Percentiles rank a stretch among this genome's conserved stretches.
phyloP scores from a whole-genome alignment of 2,113 vertebrate species.

The Serilophus lunatus region DNA sequence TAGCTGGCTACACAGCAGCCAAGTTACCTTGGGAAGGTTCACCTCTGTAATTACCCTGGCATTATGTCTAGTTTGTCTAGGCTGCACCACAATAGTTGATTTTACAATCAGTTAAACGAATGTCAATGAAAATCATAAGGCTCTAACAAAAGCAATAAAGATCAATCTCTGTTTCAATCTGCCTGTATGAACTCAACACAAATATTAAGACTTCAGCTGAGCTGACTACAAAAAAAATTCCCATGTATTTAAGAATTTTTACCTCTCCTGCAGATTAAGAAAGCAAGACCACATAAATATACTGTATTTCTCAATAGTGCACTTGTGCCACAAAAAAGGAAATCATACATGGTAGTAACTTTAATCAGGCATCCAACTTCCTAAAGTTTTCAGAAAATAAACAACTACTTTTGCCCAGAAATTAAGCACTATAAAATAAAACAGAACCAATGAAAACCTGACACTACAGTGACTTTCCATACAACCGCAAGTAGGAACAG shows the following conservation, averaged over 20 bases:
- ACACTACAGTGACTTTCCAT: background rate
- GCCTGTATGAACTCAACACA: background rate
- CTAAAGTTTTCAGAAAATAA: background rate
- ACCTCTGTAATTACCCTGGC: background rate
- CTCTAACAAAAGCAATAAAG: background rate
- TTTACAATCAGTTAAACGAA: background rate
- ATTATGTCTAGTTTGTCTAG: background rate
- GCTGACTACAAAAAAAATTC: background rate
- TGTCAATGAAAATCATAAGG: background rate
- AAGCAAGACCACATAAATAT: background rate
- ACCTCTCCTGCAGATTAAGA: background rate
- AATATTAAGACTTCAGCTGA: background rate
- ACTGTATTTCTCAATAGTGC: background rate
- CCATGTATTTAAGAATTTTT: background rate
- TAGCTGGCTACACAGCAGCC: background rate
- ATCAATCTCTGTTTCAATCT: background rate
- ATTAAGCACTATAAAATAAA: background rate
- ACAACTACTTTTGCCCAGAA: background rate
- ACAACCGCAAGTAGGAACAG: background rate
- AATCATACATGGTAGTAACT: background rate
- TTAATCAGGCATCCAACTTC: background rate
- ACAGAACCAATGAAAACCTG: background rate
- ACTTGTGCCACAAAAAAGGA: background rate
- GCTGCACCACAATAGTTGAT: background rate
- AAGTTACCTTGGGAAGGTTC: background rate